Evolutionary conservation across 2,888 invertebrate genomes (phyloP).

Genomic region (Mantis religiosa): DNA sequence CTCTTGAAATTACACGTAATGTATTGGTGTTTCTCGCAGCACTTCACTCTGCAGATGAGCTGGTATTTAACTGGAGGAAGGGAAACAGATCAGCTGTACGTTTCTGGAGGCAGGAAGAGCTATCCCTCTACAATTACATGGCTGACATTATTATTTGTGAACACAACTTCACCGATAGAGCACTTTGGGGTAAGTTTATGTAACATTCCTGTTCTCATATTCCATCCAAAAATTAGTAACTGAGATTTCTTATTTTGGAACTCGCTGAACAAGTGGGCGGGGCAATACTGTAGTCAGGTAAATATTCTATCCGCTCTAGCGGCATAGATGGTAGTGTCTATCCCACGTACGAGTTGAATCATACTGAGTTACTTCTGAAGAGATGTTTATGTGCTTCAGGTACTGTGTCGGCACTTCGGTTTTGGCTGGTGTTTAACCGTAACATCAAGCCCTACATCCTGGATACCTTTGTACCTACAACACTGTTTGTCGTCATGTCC

Average conservation of each 20-base stretch:
- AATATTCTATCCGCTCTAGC: no score
- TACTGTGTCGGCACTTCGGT: conserved; percentile 8
- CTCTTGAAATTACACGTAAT: neutral
- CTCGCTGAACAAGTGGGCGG: no score
- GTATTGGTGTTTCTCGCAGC: neutral
- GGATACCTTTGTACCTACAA: conserved; percentile 22
- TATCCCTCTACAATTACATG: neutral
- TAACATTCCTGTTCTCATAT: no score
- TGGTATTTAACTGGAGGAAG: neutral
- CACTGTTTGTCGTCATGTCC: conserved; percentile 23
- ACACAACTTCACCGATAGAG: neutral
- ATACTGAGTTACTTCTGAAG: no score
- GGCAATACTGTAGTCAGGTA: no score
- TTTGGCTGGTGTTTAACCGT: conserved; percentile 9
- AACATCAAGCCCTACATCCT: conserved; percentile 4
- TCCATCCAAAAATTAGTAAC: no score
- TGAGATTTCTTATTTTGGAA: no score
- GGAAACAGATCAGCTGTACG: neutral
- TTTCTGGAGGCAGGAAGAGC: neutral
- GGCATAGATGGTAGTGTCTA: no score
- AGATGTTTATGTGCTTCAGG: neutral
- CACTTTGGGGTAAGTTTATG: neutral
- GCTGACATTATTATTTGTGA: neutral
- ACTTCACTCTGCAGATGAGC: neutral
- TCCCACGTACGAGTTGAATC: no score